Conservation (phyloP, 1,140 invertebrate species). For the Drosophila yakuba region DNA sequence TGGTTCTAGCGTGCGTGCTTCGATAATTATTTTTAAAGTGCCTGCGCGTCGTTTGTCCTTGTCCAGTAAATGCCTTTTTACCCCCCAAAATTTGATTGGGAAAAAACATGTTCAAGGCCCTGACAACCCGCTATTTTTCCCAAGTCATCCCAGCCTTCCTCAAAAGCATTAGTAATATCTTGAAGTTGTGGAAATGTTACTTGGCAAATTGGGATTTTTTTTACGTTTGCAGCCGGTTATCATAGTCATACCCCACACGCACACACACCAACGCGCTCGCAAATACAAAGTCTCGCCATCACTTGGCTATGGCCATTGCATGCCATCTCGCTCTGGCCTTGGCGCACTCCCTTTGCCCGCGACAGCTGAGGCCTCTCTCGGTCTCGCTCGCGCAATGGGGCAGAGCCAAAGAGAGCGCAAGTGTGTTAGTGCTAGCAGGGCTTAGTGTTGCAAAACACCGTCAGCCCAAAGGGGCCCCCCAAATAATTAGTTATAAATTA, state of each 20-base stretch:
- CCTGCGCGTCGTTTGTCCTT: slow-evolving; percentile 43
- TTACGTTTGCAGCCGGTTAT: slow-evolving; percentile 68
- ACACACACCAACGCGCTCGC: slow-evolving; percentile 28
- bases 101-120: not conserved
- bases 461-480: slow-evolving; percentile 31
- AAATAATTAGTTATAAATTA: slow-evolving; percentile 76
- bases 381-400: slow-evolving; percentile 72
- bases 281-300: slow-evolving; percentile 44
- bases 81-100: no score
- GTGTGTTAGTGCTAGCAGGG: slow-evolving; percentile 39
- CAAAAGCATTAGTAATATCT: not conserved
- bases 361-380: slow-evolving; percentile 65
- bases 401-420: slow-evolving; percentile 67
- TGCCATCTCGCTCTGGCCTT: slow-evolving; percentile 33
- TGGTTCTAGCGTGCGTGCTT: slow-evolving; percentile 42
- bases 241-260: slow-evolving; percentile 65
- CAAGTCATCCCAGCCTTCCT: not conserved
- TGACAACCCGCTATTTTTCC: not conserved
- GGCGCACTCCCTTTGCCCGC: slow-evolving; percentile 48
- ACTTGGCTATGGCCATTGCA: slow-evolving; percentile 19
- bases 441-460: slow-evolving; percentile 66
- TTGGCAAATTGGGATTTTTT: slow-evolving; percentile 39
- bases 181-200: slow-evolving; percentile 24
- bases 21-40: slow-evolving; percentile 66
- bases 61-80: slow-evolving; percentile 32